phyloP scores from a whole-genome alignment of 2,888 invertebrate genomes.

The Celastrina argiolus region DNA sequence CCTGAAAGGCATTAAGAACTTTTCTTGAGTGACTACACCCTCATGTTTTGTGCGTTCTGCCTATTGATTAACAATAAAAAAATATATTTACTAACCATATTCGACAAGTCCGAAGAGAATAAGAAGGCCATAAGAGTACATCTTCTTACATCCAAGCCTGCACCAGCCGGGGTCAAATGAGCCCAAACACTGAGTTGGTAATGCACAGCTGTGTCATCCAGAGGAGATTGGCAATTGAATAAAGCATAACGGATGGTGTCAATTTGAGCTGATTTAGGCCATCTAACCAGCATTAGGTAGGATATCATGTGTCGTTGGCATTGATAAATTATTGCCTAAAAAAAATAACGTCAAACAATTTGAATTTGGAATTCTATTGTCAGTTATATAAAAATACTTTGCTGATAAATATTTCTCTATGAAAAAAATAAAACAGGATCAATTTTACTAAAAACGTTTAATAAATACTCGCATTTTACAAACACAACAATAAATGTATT shows the following conservation, averaged over 20 bases:
- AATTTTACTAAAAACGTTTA: constrained; percentile 55
- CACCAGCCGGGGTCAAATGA: constrained; percentile 34
- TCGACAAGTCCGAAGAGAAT: constrained; percentile 46
- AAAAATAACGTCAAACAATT: background rate
- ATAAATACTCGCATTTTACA: constrained; percentile 61
- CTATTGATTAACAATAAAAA: too few species aligned
- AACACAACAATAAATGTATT: constrained; percentile 58
- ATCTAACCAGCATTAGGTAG: constrained; percentile 3
- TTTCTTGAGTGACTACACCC: too few species aligned
- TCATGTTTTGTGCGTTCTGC: too few species aligned
- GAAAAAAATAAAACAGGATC: constrained; percentile 37
- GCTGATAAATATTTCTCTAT: background rate
- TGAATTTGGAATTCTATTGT: constrained; percentile 1
- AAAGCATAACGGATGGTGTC: constrained; percentile 22
- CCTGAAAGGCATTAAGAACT: too few species aligned
- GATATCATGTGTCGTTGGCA: background rate
- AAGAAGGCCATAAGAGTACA: constrained; percentile 39
- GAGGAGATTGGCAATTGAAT: constrained; percentile 24
- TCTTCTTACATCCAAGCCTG: constrained; percentile 36
- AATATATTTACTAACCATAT: constrained; percentile 46
- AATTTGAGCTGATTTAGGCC: constrained; percentile 23
- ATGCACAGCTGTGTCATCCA: constrained; percentile 34
- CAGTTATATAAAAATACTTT: too few species aligned
- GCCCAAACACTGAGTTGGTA: constrained; percentile 22
- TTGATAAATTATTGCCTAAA: background rate